phyloP scores from a whole-genome alignment of 1,140 invertebrate species.

The Platorchestia sp. region DNA sequence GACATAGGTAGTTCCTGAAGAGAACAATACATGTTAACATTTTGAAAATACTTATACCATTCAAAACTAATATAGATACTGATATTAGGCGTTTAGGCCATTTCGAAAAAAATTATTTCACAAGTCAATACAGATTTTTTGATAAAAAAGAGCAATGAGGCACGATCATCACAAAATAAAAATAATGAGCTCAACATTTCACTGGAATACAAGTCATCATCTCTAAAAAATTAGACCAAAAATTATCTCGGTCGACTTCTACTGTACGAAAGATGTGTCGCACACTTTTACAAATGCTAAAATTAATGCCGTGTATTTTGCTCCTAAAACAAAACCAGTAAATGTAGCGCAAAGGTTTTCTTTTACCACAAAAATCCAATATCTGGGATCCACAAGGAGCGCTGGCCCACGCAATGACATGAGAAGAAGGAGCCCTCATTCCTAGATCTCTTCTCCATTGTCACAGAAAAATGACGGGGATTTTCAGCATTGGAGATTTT shows the following conservation, averaged over 20 bases:
- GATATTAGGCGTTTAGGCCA: neutral
- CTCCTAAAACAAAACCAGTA: neutral
- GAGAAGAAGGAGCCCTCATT: conserved; percentile 38
- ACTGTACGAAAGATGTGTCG: neutral
- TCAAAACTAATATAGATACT: neutral
- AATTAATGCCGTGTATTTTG: neutral
- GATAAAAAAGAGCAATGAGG: neutral
- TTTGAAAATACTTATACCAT: neutral
- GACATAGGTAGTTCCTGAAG: no score
- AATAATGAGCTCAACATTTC: neutral
- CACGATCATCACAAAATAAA: neutral
- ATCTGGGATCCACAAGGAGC: neutral
- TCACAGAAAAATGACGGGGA: conserved; percentile 46
- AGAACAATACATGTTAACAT: no score
- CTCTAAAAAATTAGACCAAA: neutral
- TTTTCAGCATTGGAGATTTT: conserved; percentile 35
- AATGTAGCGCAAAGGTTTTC: neutral
- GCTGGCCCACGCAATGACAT: neutral
- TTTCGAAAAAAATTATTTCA: neutral
- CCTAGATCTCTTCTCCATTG: conserved; percentile 30
- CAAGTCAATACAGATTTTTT: neutral
- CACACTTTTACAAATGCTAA: neutral
- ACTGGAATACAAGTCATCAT: neutral
- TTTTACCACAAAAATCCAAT: conserved; percentile 28
- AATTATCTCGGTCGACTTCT: neutral